A percentile compares a stretch with the other conserved stretches of the same genome.
phyloP scores from a whole-genome alignment of 2,888 invertebrate genomes.

The Orchesellides sinensis region DNA sequence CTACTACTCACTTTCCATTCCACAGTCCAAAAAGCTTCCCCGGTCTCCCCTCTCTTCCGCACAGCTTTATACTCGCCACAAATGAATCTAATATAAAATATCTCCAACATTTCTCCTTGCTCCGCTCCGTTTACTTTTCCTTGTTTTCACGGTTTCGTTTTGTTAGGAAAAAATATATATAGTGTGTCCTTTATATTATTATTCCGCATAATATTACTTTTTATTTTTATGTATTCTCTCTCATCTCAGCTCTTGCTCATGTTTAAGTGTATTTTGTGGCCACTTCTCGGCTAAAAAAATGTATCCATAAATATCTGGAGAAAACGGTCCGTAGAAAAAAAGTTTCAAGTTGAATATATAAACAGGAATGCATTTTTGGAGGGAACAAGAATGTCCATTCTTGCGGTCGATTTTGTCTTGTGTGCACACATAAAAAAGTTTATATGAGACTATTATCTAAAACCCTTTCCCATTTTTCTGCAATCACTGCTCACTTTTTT shows the following conservation, averaged over 20 bases:
- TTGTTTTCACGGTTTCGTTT: background rate
- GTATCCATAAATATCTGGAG: too few species aligned
- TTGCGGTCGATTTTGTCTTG: background rate
- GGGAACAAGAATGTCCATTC: background rate
- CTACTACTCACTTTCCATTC: slow-evolving; percentile 53
- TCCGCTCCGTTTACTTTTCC: background rate
- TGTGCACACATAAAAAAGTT: background rate
- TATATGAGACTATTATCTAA: slow-evolving; percentile 72
- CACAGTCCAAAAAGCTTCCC: slow-evolving; percentile 56
- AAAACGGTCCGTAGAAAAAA: slow-evolving; percentile 38
- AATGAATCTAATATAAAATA: too few species aligned
- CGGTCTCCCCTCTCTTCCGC: slow-evolving; percentile 38
- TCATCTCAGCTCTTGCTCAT: too few species aligned
- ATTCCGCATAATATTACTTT: slow-evolving; percentile 20
- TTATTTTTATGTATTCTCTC: slow-evolving; percentile 17
- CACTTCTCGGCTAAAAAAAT: too few species aligned
- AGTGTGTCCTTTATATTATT: slow-evolving; percentile 1
- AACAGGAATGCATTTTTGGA: background rate
- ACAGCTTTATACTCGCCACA: too few species aligned
- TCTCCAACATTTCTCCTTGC: too few species aligned
- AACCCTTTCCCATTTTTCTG: slow-evolving; percentile 73
- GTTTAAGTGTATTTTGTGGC: too few species aligned
- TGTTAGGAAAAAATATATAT: background rate
- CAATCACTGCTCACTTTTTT: slow-evolving; percentile 64
- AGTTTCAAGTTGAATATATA: background rate